Evolutionary conservation across 2,113 vertebrate genomes (phyloP).

Genomic region (Falcunculus frontatus): DNA sequence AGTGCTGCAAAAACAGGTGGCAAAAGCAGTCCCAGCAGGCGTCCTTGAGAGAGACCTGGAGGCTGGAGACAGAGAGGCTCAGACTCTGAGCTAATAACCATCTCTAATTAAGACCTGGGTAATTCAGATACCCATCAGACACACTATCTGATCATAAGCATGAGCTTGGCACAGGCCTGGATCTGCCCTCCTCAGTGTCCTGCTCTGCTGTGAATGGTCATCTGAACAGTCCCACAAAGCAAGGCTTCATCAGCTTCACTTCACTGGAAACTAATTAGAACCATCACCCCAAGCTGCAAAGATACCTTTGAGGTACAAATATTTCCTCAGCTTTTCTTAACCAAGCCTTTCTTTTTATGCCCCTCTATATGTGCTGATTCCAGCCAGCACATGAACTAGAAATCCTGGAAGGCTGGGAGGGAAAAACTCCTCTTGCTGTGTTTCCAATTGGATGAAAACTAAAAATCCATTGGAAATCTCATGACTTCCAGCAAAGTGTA

Average conservation of each 20-base stretch:
- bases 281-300: neutral
- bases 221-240: neutral
- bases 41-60: neutral
- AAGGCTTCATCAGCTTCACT: neutral
- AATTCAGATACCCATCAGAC: neutral
- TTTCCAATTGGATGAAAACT: constrained; percentile 21
- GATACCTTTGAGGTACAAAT: constrained; percentile 39
- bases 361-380: neutral
- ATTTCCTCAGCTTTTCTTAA: constrained; percentile 38
- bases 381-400: neutral
- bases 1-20: neutral
- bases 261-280: constrained; percentile 38
- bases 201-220: neutral
- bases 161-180: neutral
- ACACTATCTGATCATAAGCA: neutral
- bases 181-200: neutral
- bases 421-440: constrained; percentile 21
- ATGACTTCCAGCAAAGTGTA: neutral
- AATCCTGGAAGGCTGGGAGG: constrained; percentile 32
- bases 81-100: neutral
- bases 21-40: neutral
- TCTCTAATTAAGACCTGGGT: neutral
- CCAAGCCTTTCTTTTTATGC: constrained; percentile 5
- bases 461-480: constrained; percentile 11
- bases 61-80: neutral